Evolutionary conservation across 2,888 invertebrate species (phyloP), one percentile per base, ranked within the genome.

Genomic region (Sphaerophoria rueppellii): DNA sequence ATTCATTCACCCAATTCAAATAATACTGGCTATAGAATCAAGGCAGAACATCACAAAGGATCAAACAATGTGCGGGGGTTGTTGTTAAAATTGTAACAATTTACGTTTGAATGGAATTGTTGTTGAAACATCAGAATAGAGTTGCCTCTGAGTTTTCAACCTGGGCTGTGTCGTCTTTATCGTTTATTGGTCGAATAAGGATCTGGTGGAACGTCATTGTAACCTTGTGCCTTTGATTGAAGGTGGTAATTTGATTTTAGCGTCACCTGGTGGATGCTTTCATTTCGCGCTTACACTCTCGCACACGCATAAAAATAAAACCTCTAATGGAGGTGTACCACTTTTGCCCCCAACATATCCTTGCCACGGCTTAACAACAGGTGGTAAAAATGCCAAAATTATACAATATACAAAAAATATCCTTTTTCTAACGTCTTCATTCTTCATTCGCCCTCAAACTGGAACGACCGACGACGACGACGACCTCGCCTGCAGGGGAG

Each of bases 221-320:
- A 63, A 76, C 72, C 81, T 76, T 73, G 65, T 65, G 67, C 69
- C 69, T 73, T 77, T 85, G 85, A 85, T 85, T 85, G 80, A 85
- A 85, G 85, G 85, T 81, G 81, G 81, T 81, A 85, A 85, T 85
- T 77, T 85, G 81, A 81, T 85, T 81, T 85, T 73, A 81, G 85
- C 85, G 81, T 81, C 85, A 85, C 70, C 85, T 85, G 85, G 85
- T 73, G 85, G 77, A 85, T 73, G 85, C 76, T 85, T 77, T 81
- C 81, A 85, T 85, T 85, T 85, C 40, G 63, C 63, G 72, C 57
- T 81, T 43, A 81, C 72, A 73, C 78, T 65, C 74, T 57, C 70
- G 16, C 58, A 72, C 54, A 69, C 73, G 82, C 54, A 75, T 83
- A 80, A 80, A 80, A 76, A 63, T 71, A 67, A 61, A 76, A 83